These are phyloP conservation scores for Sebastolobus alascanus DNA, from an alignment of 2,797 vertebrate genomes.

Conservation along the genomic window DNA sequence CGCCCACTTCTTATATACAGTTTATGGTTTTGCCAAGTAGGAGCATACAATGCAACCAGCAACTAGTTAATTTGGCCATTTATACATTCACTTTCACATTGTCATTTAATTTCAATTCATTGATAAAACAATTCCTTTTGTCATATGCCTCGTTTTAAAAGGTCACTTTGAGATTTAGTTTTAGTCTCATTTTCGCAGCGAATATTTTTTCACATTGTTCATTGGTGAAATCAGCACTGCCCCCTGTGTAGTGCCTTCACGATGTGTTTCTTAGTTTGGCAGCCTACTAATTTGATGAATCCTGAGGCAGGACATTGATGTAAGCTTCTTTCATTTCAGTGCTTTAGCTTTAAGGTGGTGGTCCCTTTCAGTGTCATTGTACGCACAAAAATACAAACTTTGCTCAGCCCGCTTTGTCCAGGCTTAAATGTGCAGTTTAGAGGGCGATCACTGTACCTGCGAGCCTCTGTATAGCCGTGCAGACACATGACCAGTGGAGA, in stretches of 20 bases:
- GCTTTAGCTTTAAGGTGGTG: background rate
- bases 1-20: too few relatives aligned
- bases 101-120: background rate
- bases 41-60: background rate
- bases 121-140: background rate
- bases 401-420: background rate
- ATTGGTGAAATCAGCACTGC: background rate
- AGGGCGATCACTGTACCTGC: slow-evolving; percentile 25
- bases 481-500: slow-evolving; percentile 41
- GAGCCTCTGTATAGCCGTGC: background rate
- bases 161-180: background rate
- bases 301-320: background rate
- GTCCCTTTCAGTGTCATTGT: background rate
- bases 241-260: too few relatives aligned
- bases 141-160: background rate
- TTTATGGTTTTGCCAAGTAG: background rate
- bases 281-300: too few relatives aligned
- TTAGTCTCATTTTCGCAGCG: background rate
- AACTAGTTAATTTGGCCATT: background rate
- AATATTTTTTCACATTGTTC: background rate
- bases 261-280: background rate
- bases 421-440: slow-evolving; percentile 35
- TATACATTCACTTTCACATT: background rate
- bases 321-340: background rate
- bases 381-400: background rate